Base-by-base conservation (phyloP, 1,140 invertebrate genomes). In the Habropoda laboriosa region DNA sequence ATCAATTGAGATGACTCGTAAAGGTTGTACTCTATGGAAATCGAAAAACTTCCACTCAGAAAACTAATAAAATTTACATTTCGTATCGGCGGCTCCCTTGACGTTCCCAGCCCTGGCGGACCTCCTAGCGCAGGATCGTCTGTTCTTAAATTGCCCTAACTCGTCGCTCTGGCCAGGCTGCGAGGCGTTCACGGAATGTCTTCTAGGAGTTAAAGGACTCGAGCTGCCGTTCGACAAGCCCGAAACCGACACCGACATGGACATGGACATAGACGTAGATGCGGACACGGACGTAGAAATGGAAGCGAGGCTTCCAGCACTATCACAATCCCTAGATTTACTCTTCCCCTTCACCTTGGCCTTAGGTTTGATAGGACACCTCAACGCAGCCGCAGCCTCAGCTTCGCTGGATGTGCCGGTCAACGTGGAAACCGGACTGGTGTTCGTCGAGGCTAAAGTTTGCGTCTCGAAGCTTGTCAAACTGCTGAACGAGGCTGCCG, bases 351-450 rank as follows among this genome's bases (percentile, higher is more conserved):
- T 88, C 76, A 60, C 78, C 70, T 88, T 92, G n/a, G 70, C 81
- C 79, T 88, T 92, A 92, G 88, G 93, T 91, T 90, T 95, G 90
- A 85, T 93, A 90, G 79, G 94, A 93, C 80, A 94, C 90, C 95
- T 90, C 8, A 92, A 42, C 0, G 89, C 91, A 0, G 90, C 91
- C 0, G 93, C 93, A 30, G 93, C 89, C 81, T 96, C 95, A 10
- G 94, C 94, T 83, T 96, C 95, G 21, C 95, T 96, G 2, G 95
- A 95, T n/a, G 93, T 93, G 86, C 97, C 97, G 24, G 97, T 98
- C 16, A 98, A 92, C 0, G 97, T 98, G 10, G 97, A 98, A 76
- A 97, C 95, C 27, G 97, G 97, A 91, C 97, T 98, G 7, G 97
- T 97, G 83, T 97, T 97, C 58, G 95, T 96, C 1, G 97, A 97